Base-by-base conservation (phyloP, 2,797 vertebrate genomes). In the Parauchenoglanis ngamensis region DNA sequence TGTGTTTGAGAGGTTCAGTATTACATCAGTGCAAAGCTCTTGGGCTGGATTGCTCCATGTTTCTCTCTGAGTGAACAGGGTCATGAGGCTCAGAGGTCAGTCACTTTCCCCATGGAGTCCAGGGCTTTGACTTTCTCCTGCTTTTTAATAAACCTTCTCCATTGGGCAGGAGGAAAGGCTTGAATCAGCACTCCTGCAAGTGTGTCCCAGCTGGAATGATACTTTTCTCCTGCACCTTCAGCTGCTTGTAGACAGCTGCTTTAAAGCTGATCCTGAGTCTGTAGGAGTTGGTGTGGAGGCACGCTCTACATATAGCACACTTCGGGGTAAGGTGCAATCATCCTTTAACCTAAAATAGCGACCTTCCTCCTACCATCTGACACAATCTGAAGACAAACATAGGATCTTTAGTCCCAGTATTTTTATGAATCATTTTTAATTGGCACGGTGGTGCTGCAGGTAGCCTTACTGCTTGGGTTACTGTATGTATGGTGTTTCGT, bases 121-220 rank as follows among this genome's bases (percentile, higher is more conserved):
- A 70, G 28, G 68, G 15, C 77, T 91, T 87, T 87, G 84, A 80
- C 46, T 87, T n/a, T 73, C 35, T 85, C 72, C 67, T 52, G 21
- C 17, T 54, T 87, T 89, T 87, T 90, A 91, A 91, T 91, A 88
- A 87, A 65, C 25, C 78, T 83, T 57, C 65, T 79, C 85, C 79
- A 76, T 28, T 57, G 73, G 25, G 49, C 31, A 57, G 19, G 54
- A 75, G 59, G 88, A 88, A 88, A 68, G 25, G 31, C 67, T 83
- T 49, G 7, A 72, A 67, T 87, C 85, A 89, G 88, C 88, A 89
- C 25, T 21, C 46, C 83, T 87, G 72, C 21, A 44, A 52, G 40
- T 46, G 59, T 31, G 19, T 75, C 82, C 21, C 46, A 61, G 85
- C 75, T 75, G 21, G 65, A 89, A 59, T 67, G 63, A 40, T 54